Base-by-base conservation (phyloP, 2,888 invertebrate species). In the Amiota minor region DNA sequence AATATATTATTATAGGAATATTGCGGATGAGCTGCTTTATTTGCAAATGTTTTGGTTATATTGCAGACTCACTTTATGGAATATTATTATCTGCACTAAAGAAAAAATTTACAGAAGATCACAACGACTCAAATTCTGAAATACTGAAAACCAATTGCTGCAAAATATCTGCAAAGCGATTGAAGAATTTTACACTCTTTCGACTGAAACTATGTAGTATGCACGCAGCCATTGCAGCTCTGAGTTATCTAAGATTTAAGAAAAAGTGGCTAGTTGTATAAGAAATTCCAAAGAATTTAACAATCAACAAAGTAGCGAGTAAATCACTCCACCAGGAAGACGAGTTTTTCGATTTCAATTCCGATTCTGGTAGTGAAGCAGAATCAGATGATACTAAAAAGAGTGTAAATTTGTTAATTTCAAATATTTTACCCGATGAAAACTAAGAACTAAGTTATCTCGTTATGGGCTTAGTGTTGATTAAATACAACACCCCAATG, bases 1-100 rank as follows among this genome's bases (percentile, higher is more conserved):
- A 70, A 45, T 73, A 73, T 56, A 70, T 64, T 47, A n/a, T n/a
- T n/a, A n/a, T n/a, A 73, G 23, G 70, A 70, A 65, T 70, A 70
- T 47, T 53, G 20, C 47, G 45, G 47, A 16, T 73, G 73, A 18
- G 61, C 73, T 16, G 69, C 46, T 61, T 46, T 64, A 64, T n/a
- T 70, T 47, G 73, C 70, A 73, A 69, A 45, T 9, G 70, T 62
- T 10, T 20, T 73, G 62, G 73, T 69, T 56, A 70, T 70, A 62
- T 20, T 70, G 49, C 73, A 73, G 59, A 70, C 11, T 59, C 46
- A 11, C 64, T 59, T 62, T 70, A 70, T 49, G 72, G 68, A 64
- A 72, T 72, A 61, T 56, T 72, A 59, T 68, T 72, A 53, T 68
- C 68, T 50, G 59, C 49, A 49, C 49, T 49, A 49, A n/a, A 46